Conservation (phyloP, 2,797 vertebrate species). For the Enteromius treurensis region DNA sequence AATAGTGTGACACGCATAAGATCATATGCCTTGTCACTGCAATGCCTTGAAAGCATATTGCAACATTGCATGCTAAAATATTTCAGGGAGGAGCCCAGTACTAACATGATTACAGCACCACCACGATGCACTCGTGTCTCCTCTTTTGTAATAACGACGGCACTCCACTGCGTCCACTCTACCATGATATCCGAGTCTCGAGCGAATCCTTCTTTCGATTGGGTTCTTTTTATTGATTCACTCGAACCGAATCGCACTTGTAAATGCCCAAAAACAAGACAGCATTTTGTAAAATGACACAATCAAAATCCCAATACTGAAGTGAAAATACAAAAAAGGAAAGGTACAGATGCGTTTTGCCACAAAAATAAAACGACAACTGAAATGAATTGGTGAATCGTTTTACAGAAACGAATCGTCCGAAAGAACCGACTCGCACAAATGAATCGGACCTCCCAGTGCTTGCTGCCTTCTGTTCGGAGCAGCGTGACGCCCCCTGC, state of each 20-base stretch:
- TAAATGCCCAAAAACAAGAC: not conserved
- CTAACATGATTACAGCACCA: slow-evolving; percentile 25
- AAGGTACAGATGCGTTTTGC: not conserved
- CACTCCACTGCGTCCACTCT: slow-evolving; percentile 17
- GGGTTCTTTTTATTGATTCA: not conserved
- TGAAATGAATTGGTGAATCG: not conserved
- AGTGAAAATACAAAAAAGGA: not conserved
- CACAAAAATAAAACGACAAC: not conserved
- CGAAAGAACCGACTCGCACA: not conserved
- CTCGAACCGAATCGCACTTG: not conserved
- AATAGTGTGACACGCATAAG: not conserved
- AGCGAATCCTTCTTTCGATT: not conserved
- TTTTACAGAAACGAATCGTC: not conserved
- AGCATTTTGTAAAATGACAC: not conserved
- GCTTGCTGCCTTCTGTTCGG: slow-evolving; percentile 11
- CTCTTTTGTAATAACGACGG: slow-evolving; percentile 9
- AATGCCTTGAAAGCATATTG: not conserved
- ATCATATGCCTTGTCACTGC: not conserved
- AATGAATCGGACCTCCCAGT: slow-evolving; percentile 10
- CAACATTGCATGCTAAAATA: not conserved
- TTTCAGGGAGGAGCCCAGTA: slow-evolving; percentile 15
- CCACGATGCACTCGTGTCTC: not conserved
- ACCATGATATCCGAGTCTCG: not conserved
- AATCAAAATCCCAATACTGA: not conserved
- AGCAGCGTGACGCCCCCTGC: slow-evolving; percentile 73